Conservation (phyloP, 2,113 vertebrate genomes). For the Ailuropoda melanoleuca region DNA sequence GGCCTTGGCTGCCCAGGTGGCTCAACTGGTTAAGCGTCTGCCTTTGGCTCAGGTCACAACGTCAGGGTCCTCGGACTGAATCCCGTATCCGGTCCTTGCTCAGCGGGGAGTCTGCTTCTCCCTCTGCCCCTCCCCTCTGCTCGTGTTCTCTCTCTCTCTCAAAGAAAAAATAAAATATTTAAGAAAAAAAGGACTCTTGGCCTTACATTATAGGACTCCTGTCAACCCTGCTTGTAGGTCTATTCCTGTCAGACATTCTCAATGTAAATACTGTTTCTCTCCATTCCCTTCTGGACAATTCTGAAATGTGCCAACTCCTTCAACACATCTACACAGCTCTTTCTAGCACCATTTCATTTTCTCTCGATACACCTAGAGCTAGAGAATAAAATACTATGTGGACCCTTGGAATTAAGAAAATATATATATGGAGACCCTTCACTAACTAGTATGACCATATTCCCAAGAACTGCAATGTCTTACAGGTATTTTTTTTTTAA, state of each 20-base stretch:
- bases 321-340: not conserved
- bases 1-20: not conserved
- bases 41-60: not conserved
- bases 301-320: not conserved
- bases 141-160: not conserved
- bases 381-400: not conserved
- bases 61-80: not conserved
- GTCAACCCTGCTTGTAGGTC: not conserved
- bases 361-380: not conserved
- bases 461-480: not conserved
- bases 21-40: too few species aligned
- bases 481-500: slow-evolving; percentile 2
- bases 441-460: not conserved
- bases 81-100: not conserved
- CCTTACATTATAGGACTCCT: not conserved
- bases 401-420: not conserved
- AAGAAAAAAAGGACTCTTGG: not conserved
- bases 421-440: not conserved
- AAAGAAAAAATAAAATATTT: not conserved
- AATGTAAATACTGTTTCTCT: not conserved
- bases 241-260: not conserved
- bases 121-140: too few species aligned
- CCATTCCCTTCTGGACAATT: not conserved
- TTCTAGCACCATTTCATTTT: not conserved
- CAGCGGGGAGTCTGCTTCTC: not conserved